Conservation (phyloP, 2,113 vertebrate genomes). For the Prunella fulvescens region DNA sequence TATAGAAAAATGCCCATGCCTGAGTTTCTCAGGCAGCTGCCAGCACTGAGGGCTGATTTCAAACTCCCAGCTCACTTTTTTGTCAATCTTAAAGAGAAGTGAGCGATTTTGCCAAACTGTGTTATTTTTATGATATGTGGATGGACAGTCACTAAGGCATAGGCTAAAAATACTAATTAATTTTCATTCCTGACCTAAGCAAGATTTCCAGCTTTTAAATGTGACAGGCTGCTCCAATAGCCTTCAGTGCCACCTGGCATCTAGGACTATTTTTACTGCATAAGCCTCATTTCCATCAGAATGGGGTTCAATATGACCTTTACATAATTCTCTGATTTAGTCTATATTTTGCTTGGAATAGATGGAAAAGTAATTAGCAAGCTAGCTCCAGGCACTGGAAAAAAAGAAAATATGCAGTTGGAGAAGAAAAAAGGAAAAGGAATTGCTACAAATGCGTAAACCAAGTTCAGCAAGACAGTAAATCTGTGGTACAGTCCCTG, state of each 20-base stretch:
- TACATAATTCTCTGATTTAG: neutral
- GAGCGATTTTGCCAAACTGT: neutral
- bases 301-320: constrained; percentile 4
- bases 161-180: constrained; percentile 5
- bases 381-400: constrained; percentile 2
- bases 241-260: constrained; percentile 7
- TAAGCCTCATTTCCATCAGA: constrained; percentile 9
- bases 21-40: neutral
- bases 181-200: constrained; percentile 7
- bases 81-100: neutral
- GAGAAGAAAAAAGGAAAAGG: neutral
- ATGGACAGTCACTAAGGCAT: neutral
- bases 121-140: neutral
- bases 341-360: constrained; percentile 17
- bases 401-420: neutral
- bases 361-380: constrained; percentile 61
- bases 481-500: neutral
- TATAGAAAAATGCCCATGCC: neutral
- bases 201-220: constrained; percentile 23
- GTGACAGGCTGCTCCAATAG: neutral
- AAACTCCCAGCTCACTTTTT: neutral
- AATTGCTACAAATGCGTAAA: neutral
- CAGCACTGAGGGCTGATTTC: neutral
- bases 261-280: constrained; percentile 10
- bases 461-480: neutral